Conservation (phyloP, 2,888 invertebrate genomes). For the Campoplex capitator region DNA sequence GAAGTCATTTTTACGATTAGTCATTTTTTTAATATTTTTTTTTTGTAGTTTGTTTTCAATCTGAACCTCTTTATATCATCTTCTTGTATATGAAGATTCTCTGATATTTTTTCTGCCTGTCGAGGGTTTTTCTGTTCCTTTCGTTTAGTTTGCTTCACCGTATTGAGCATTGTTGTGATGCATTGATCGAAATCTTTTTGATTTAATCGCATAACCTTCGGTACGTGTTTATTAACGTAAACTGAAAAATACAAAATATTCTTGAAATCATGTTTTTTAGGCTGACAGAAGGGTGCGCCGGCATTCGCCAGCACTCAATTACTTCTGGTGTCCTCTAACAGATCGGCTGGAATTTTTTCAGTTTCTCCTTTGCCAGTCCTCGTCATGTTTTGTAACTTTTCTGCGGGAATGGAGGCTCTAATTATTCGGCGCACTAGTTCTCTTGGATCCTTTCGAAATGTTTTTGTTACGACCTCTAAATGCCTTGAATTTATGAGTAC, state of each 20-base stretch:
- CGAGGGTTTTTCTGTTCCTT: background rate
- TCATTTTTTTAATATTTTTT: too few relatives aligned
- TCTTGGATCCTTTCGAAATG: background rate
- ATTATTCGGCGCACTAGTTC: background rate
- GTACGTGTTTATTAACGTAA: constrained; percentile 12
- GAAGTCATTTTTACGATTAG: too few relatives aligned
- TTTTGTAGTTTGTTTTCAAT: too few relatives aligned
- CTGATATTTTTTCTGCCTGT: background rate
- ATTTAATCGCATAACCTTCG: background rate
- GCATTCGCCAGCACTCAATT: background rate
- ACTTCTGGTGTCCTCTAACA: background rate
- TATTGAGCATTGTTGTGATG: constrained; percentile 1
- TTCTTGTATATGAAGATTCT: too few relatives aligned
- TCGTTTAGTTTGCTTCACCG: background rate
- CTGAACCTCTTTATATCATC: too few relatives aligned
- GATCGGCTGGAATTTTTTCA: background rate
- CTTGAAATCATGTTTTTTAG: background rate
- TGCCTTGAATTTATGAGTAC: background rate
- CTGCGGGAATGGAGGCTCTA: background rate
- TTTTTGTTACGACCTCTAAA: background rate
- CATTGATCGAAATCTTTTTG: background rate
- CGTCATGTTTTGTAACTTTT: background rate
- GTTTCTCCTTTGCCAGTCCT: background rate
- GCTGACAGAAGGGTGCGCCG: background rate
- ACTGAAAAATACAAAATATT: background rate